Conservation (phyloP, 2,888 invertebrate genomes). For the Halictus quadricinctus region DNA sequence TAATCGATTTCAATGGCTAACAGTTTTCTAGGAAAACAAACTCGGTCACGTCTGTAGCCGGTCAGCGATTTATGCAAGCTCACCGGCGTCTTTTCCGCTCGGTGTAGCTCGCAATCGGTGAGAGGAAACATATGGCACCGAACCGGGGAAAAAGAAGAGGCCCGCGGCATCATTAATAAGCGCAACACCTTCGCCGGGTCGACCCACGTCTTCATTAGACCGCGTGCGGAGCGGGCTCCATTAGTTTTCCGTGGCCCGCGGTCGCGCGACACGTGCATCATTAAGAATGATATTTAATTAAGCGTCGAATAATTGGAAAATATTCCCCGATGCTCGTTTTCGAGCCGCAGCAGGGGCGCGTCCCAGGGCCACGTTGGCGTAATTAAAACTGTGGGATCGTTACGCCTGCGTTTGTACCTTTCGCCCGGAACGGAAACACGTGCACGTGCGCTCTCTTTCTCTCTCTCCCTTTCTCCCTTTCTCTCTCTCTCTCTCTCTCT, state of each 20-base stretch:
- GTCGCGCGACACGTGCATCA: slow-evolving; percentile 64
- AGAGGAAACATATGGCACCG: not conserved
- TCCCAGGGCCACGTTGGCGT: slow-evolving; percentile 64
- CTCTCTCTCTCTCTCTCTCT: not conserved
- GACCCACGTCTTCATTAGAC: slow-evolving; percentile 73
- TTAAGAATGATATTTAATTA: slow-evolving; percentile 75
- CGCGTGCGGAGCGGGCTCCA: slow-evolving; percentile 54
- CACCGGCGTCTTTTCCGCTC: not conserved
- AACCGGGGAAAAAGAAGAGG: slow-evolving; percentile 25
- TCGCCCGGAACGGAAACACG: slow-evolving; percentile 49
- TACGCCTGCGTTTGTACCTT: slow-evolving; percentile 67
- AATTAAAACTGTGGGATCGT: slow-evolving; percentile 73
- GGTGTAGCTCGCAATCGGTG: not conserved
- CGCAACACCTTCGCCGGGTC: slow-evolving; percentile 67
- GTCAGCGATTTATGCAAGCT: not conserved
- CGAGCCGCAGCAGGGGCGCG: slow-evolving; percentile 57
- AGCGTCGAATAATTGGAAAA: slow-evolving; percentile 66
- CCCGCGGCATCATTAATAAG: slow-evolving; percentile 67
- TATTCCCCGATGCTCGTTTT: slow-evolving; percentile 45
- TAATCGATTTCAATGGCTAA: no score
- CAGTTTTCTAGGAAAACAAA: no score
- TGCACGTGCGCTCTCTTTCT: slow-evolving; percentile 31
- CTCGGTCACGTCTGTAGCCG: not conserved
- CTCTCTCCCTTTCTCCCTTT: not conserved
- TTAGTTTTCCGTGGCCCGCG: slow-evolving; percentile 64